Percentiles rank a stretch among this genome's conserved stretches.
These are phyloP conservation scores for Drosophila subsilvestris DNA, from an alignment of 2,888 invertebrate species.

Conservation along the genomic window DNA sequence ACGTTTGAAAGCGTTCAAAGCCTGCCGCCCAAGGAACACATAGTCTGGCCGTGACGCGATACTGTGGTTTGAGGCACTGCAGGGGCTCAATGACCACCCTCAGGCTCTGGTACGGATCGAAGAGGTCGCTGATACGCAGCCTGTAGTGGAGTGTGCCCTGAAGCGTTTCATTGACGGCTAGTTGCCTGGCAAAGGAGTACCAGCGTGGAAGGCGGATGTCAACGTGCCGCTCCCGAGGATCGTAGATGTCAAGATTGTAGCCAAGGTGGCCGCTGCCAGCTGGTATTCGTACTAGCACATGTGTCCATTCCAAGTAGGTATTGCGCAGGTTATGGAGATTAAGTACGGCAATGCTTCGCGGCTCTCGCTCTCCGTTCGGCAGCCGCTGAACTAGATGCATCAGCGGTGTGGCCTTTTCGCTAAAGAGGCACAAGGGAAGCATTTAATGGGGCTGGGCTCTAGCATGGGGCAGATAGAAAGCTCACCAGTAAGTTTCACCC, in stretches of 20 bases:
- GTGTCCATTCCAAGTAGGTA: slow-evolving; percentile 87
- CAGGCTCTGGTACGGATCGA: slow-evolving; percentile 87
- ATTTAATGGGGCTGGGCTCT: neutral
- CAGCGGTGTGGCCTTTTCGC: slow-evolving; percentile 85
- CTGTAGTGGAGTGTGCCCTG: slow-evolving; percentile 87
- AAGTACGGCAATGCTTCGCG: slow-evolving; percentile 85
- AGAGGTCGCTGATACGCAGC: slow-evolving; percentile 86
- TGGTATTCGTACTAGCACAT: slow-evolving; percentile 88
- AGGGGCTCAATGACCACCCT: slow-evolving; percentile 86
- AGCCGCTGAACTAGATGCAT: slow-evolving; percentile 86
- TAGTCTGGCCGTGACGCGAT: slow-evolving; percentile 87
- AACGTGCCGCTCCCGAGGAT: slow-evolving; percentile 84
- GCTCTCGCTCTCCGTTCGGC: slow-evolving; percentile 83
- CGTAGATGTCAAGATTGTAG: slow-evolving; percentile 88
- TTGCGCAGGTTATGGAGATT: slow-evolving; percentile 87
- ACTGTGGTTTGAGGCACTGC: slow-evolving; percentile 58
- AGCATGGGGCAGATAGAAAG: neutral
- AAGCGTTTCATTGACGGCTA: slow-evolving; percentile 86
- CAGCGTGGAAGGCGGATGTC: slow-evolving; percentile 82
- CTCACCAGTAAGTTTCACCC: slow-evolving; percentile 47
- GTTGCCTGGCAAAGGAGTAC: slow-evolving; percentile 83
- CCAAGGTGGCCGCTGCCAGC: slow-evolving; percentile 84
- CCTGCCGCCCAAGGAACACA: slow-evolving; percentile 88
- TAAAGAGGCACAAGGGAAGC: slow-evolving; percentile 15
- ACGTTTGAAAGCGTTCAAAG: slow-evolving; percentile 85